Conservation (phyloP, 2,888 invertebrate species). For the Stramonita haemastoma region DNA sequence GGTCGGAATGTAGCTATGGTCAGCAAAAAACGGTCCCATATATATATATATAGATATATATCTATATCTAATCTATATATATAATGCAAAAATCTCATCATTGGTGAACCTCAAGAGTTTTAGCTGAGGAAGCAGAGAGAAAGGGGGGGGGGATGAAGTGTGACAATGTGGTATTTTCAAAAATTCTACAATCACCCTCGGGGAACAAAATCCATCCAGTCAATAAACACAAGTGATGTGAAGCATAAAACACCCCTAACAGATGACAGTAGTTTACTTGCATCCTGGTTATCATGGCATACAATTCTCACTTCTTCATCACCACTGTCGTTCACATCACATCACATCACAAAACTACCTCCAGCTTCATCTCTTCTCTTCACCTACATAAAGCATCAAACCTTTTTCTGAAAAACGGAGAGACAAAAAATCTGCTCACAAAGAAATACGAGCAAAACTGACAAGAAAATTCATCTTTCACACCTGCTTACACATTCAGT, state of each 20-base stretch:
- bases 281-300: constrained; percentile 4
- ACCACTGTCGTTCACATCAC: neutral
- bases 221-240: neutral
- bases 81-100: too few relatives aligned
- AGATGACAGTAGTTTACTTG: constrained; percentile 6
- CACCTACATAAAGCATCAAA: neutral
- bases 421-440: neutral
- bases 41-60: too few relatives aligned
- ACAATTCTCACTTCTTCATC: neutral
- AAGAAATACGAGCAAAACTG: too few relatives aligned
- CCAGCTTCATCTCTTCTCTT: neutral
- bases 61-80: too few relatives aligned
- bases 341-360: neutral
- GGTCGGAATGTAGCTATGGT: too few relatives aligned
- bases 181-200: neutral
- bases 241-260: neutral
- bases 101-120: too few relatives aligned
- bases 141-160: too few relatives aligned
- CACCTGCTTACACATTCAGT: too few relatives aligned
- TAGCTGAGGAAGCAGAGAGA: too few relatives aligned
- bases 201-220: neutral
- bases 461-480: too few relatives aligned
- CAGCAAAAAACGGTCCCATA: too few relatives aligned
- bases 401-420: neutral
- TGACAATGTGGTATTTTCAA: neutral